Percentiles rank a stretch among this genome's conserved stretches.
phyloP scores from a whole-genome alignment of 2,113 vertebrate species.

The Colius striatus region DNA sequence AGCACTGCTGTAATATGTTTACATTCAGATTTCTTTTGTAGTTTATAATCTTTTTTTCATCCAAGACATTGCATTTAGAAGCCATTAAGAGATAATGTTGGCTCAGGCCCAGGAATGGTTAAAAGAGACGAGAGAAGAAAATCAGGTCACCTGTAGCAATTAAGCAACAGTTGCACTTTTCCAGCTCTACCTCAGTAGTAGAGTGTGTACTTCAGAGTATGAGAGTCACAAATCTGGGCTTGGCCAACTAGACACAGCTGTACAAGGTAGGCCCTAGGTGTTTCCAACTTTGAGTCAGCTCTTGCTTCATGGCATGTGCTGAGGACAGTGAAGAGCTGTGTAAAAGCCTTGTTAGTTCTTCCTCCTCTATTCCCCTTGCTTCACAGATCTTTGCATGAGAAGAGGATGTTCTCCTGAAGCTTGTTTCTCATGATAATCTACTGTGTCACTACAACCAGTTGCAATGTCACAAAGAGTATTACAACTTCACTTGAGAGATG shows the following conservation, averaged over 20 bases:
- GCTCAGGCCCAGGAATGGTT: background rate
- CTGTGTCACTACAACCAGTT: background rate
- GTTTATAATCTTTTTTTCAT: conserved; percentile 27
- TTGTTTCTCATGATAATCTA: background rate
- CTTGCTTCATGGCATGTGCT: background rate
- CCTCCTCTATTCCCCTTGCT: background rate
- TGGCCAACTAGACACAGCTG: background rate
- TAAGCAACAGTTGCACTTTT: background rate
- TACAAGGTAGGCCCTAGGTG: background rate
- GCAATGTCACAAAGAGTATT: background rate
- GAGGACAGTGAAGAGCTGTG: background rate
- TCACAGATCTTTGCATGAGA: background rate
- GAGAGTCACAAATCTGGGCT: background rate
- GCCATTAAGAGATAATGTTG: background rate
- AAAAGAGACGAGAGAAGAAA: background rate
- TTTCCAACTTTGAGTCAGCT: background rate
- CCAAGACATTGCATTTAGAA: conserved; percentile 17
- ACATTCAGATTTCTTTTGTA: background rate
- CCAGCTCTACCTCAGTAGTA: background rate
- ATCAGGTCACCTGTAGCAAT: background rate
- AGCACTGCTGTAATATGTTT: background rate
- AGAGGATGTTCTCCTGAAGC: background rate
- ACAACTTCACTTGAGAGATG: background rate
- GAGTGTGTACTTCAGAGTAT: background rate
- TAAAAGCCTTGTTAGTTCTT: background rate